Evolutionary conservation across 2,113 vertebrate genomes (phyloP).

Genomic region (Poeciliopsis retropinna): DNA sequence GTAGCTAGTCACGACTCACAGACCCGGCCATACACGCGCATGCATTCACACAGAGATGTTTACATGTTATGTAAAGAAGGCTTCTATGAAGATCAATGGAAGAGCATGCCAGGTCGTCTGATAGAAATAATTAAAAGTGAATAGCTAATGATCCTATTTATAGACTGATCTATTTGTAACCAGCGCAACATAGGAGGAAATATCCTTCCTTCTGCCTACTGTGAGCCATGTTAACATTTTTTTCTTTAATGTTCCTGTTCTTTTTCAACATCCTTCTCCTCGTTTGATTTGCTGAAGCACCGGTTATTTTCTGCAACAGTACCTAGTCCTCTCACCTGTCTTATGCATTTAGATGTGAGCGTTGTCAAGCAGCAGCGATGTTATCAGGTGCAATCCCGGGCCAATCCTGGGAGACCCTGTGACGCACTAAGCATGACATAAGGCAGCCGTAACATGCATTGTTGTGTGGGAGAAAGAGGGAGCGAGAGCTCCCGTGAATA

Average conservation of each 20-base stretch:
- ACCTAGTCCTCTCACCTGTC: not conserved
- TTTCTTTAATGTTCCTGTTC: conserved; percentile 5
- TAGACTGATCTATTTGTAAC: conserved; percentile 78
- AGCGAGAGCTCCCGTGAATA: conserved; percentile 10
- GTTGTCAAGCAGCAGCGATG: conserved; percentile 43
- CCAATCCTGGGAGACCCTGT: conserved; percentile 72
- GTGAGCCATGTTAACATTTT: conserved; percentile 19
- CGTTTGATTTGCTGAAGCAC: not conserved
- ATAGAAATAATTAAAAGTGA: conserved; percentile 76
- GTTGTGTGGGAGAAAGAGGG: conserved; percentile 29
- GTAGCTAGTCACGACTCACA: conserved; percentile 52
- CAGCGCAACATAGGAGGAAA: conserved; percentile 56
- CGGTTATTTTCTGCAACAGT: conserved; percentile 11
- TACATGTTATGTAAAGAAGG: conserved; percentile 49
- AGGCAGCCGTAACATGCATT: conserved; percentile 61
- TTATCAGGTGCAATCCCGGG: conserved; percentile 66
- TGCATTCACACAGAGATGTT: conserved; percentile 14
- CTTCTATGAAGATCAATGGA: conserved; percentile 67
- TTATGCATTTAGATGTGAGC: conserved; percentile 18
- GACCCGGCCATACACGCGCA: conserved; percentile 3
- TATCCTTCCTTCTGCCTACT: conserved; percentile 47
- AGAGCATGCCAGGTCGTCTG: conserved; percentile 53
- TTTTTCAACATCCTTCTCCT: not conserved
- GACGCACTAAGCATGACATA: conserved; percentile 69
- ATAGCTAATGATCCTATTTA: conserved; percentile 80